Evolutionary conservation across 1,140 invertebrate genomes (phyloP).

Genomic region (Melipona quadrifasciata): DNA sequence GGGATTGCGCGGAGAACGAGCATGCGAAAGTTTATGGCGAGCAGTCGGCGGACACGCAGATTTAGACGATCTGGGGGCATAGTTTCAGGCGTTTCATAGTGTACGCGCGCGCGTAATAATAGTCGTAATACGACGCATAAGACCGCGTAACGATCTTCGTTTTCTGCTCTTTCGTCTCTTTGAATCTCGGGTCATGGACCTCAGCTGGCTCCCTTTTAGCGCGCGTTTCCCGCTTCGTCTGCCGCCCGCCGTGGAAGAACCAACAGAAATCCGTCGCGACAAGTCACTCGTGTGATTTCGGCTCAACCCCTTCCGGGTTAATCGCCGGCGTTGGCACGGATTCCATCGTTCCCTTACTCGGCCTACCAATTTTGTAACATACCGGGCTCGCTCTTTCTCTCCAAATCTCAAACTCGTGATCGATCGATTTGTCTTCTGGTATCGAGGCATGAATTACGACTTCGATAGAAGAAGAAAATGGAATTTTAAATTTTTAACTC

Average conservation of each 20-base stretch:
- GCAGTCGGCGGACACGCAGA: slow-evolving; percentile 37
- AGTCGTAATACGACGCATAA: slow-evolving; percentile 64
- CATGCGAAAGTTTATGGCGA: slow-evolving; percentile 14
- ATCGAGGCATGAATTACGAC: no score
- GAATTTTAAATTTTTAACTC: no score
- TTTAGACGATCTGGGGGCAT: slow-evolving; percentile 51
- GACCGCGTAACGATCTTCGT: slow-evolving; percentile 60
- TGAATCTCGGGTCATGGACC: slow-evolving; percentile 66
- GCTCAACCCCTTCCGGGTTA: slow-evolving; percentile 57
- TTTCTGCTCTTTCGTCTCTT: slow-evolving; percentile 48
- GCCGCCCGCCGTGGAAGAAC: slow-evolving; percentile 15
- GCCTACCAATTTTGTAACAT: slow-evolving; percentile 17
- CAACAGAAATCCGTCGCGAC: slow-evolving; percentile 52
- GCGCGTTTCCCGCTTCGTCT: slow-evolving; percentile 44
- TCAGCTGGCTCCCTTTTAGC: slow-evolving; percentile 49
- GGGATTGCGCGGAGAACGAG: slow-evolving; percentile 24
- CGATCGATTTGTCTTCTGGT: not conserved
- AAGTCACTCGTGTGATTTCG: slow-evolving; percentile 47
- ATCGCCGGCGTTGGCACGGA: slow-evolving; percentile 47
- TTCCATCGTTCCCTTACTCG: slow-evolving; percentile 3
- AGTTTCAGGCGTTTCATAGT: slow-evolving; percentile 41
- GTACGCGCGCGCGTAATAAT: slow-evolving; percentile 60
- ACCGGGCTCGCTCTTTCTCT: not conserved
- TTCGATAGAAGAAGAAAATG: no score
- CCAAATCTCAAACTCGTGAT: not conserved